These are phyloP conservation scores for Macrocentrus cingulum DNA, from an alignment of 1,140 invertebrate species.

Conservation along the genomic window DNA sequence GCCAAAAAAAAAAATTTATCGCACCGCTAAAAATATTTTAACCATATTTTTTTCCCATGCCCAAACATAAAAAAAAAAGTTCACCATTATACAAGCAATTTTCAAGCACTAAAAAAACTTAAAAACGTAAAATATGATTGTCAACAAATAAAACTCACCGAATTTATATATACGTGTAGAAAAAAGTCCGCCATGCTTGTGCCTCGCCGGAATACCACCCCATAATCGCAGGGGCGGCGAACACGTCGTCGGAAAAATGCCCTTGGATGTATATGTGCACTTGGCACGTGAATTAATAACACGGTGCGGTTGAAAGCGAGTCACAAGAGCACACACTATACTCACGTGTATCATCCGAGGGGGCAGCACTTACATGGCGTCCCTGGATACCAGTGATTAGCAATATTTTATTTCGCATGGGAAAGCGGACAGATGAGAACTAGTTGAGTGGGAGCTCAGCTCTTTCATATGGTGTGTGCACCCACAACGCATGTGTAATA, in stretches of 20 bases:
- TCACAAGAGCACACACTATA: not conserved
- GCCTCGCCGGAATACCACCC: not conserved
- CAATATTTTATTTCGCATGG: constrained; percentile 62
- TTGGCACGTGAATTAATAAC: constrained; percentile 25
- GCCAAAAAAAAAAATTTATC: too few relatives aligned
- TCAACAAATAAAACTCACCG: too few relatives aligned
- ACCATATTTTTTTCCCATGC: too few relatives aligned
- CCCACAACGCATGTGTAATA: constrained; percentile 17
- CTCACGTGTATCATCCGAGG: constrained; percentile 22
- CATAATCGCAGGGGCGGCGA: not conserved
- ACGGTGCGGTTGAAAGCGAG: constrained; percentile 14
- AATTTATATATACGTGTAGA: not conserved
- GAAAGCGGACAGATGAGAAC: constrained; percentile 60
- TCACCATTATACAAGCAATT: too few relatives aligned
- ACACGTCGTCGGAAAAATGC: constrained; percentile 14
- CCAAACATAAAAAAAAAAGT: too few relatives aligned
- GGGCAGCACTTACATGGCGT: constrained; percentile 52
- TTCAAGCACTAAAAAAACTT: too few relatives aligned
- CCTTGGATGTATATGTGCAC: not conserved
- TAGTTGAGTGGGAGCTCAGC: constrained; percentile 59
- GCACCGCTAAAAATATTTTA: too few relatives aligned
- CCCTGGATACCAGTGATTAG: constrained; percentile 57
- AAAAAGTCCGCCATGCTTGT: not conserved
- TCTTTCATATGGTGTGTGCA: constrained; percentile 35
- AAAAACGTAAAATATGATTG: too few relatives aligned